phyloP scores from a whole-genome alignment of 2,888 invertebrate species.

The Sturmia bella region DNA sequence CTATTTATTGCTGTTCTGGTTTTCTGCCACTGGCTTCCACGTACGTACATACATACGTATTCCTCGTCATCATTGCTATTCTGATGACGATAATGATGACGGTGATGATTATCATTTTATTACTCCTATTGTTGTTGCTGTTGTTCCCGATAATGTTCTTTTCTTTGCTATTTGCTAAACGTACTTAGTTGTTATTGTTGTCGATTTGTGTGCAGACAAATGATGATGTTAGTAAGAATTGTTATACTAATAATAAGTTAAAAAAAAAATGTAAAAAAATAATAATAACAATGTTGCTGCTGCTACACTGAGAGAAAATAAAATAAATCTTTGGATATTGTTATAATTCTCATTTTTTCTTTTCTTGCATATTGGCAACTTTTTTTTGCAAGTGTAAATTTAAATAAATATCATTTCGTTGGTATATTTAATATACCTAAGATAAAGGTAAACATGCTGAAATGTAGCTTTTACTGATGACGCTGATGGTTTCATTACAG shows the following conservation, averaged over 20 bases:
- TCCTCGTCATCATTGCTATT: constrained; percentile 35
- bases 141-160: constrained; percentile 17
- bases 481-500: constrained; percentile 19
- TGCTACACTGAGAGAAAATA: constrained; percentile 37
- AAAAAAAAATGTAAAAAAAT: constrained; percentile 31
- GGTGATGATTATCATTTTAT: constrained; percentile 33
- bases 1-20: constrained; percentile 23
- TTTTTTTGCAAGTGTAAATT: background rate
- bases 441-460: constrained; percentile 15
- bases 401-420: too few relatives aligned
- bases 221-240: constrained; percentile 49
- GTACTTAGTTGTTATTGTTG: constrained; percentile 37
- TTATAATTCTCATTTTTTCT: background rate
- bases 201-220: constrained; percentile 46
- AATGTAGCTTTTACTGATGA: constrained; percentile 1
- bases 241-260: constrained; percentile 43
- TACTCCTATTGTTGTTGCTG: constrained; percentile 37
- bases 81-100: constrained; percentile 3
- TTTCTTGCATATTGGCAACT: background rate
- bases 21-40: constrained; percentile 28
- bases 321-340: too few relatives aligned
- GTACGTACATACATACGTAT: too few relatives aligned
- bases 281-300: constrained; percentile 11
- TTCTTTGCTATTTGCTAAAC: constrained; percentile 20
- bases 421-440: background rate